phyloP scores from a whole-genome alignment of 2,797 vertebrate species.

The Craterocephalus amniculus region DNA sequence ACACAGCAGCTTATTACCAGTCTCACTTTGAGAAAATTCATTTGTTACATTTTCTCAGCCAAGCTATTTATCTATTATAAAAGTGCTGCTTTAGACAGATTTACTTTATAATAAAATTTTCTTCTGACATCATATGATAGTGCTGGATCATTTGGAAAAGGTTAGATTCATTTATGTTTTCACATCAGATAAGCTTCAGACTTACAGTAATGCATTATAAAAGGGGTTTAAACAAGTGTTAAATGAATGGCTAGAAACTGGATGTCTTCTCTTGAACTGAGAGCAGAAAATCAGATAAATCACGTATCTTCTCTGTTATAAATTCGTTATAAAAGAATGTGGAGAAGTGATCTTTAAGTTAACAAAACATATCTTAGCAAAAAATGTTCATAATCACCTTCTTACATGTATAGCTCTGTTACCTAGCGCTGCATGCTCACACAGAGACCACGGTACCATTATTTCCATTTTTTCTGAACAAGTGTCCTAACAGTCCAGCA shows the following conservation, averaged over 20 bases:
- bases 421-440: background rate
- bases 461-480: background rate
- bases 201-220: background rate
- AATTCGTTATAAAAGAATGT: background rate
- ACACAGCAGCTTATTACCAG: background rate
- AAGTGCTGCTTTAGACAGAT: background rate
- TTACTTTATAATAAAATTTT: background rate
- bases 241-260: background rate
- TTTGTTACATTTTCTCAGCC: background rate
- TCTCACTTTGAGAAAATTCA: no score
- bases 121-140: background rate
- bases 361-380: background rate
- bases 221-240: background rate
- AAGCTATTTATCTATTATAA: background rate
- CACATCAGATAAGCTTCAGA: background rate
- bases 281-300: background rate
- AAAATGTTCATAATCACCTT: background rate
- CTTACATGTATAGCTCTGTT: background rate
- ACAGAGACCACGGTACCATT: background rate
- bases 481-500: background rate
- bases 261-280: no score
- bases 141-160: background rate
- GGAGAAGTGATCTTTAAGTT: background rate
- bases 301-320: background rate
- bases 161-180: background rate